Evolutionary conservation across 1,140 invertebrate species (phyloP).

Genomic region (Brachionus rotundiformis): DNA sequence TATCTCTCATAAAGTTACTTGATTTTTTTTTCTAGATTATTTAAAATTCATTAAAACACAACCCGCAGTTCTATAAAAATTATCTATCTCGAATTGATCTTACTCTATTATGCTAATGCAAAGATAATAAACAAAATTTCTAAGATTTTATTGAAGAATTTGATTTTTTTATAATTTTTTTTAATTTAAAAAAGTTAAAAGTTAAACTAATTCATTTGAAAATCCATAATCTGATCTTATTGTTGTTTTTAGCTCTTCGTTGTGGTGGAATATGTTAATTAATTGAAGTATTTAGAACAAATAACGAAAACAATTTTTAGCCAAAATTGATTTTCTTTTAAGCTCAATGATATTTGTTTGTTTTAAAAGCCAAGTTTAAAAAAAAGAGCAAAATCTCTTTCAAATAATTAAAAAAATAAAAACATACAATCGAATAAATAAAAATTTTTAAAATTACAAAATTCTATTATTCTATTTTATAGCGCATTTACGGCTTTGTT

Average conservation of each 20-base stretch:
- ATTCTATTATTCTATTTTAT: neutral
- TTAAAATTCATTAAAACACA: slow-evolving; percentile 40
- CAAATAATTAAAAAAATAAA: slow-evolving; percentile 47
- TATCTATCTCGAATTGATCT: neutral
- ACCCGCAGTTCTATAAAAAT: slow-evolving; percentile 27
- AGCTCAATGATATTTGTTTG: slow-evolving; percentile 46
- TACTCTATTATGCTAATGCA: slow-evolving; percentile 30
- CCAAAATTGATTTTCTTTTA: neutral
- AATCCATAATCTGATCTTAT: neutral
- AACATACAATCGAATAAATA: slow-evolving; percentile 42
- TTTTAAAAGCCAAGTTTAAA: neutral
- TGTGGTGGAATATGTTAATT: slow-evolving; percentile 50
- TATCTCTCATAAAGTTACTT: slow-evolving; percentile 1
- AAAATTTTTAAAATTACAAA: slow-evolving; percentile 6
- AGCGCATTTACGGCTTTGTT: neutral
- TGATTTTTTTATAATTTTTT: slow-evolving; percentile 22
- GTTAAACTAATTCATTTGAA: slow-evolving; percentile 27
- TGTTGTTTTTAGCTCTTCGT: neutral
- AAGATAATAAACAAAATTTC: slow-evolving; percentile 37
- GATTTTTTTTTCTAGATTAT: neutral
- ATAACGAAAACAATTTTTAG: slow-evolving; percentile 24
- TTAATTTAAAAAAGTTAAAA: slow-evolving; percentile 29
- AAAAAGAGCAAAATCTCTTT: slow-evolving; percentile 29
- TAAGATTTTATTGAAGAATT: slow-evolving; percentile 29
- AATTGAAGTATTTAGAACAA: slow-evolving; percentile 29